Evolutionary conservation across 2,888 invertebrate genomes (phyloP), one percentile per base, ranked within the genome.

Genomic region (Leucophenga maculata): DNA sequence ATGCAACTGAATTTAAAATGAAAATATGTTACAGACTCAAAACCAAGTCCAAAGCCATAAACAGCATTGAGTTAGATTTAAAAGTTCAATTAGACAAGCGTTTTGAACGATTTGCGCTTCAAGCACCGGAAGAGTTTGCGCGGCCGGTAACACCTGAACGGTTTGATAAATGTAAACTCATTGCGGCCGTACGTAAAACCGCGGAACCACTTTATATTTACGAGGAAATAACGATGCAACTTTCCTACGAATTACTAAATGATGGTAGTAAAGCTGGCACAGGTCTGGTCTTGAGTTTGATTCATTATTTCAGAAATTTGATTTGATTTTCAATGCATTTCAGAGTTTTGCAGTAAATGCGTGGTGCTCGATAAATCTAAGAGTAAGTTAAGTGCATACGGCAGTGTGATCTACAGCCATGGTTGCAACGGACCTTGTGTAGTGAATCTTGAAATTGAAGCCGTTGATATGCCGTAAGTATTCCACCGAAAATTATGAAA

Each of bases 41-140:
- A 31, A 95, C 64, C 95, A 95, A 44, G 18, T 54, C 52, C 13
- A 62, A 8, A 13, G 22, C 11, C n/a, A 57, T 32, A 9, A 54
- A 20, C 11, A 16, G 6, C 14, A 6, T 54, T 11, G 39, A 32
- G 9, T 11, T 66, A 8, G 13, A 20, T 9, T 9, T 72, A 3
- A 26, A 57, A 9, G 11, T 72, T 11, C 26, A 14, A 11, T 26
- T 62, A 8, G 70, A 64, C 26, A 4, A 13, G 11, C 14, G 11
- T 3, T n/a, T 6, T 6, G 6, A 16, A 31, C 57, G 57, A n/a
- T 57, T 31, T 16, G 9, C 3, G 11, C 31, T 57, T 14, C 16
- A 52, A 52, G 20, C 9, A n/a, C 9, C 1, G 1, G 9, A 52
- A 52, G 4, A 26, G 4, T 26, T 4, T 3, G 26, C 4, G 4